phyloP scores from a whole-genome alignment of 2,113 vertebrate genomes.

The Dolichotis patagonum region DNA sequence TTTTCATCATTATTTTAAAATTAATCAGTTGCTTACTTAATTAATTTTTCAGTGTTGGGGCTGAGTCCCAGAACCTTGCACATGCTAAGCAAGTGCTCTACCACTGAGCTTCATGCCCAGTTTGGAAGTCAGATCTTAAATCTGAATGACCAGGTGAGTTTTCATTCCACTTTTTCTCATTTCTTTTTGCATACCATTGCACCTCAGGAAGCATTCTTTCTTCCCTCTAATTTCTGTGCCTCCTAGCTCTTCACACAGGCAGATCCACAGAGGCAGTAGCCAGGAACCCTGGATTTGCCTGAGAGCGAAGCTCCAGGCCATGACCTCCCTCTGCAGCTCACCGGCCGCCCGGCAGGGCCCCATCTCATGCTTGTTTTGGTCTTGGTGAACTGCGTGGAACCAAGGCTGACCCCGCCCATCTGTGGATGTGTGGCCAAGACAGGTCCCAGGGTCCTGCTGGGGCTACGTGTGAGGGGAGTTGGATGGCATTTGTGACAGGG shows the following conservation, averaged over 20 bases:
- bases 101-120: not conserved
- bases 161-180: not conserved
- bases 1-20: not conserved
- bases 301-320: not conserved
- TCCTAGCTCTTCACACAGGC: not conserved
- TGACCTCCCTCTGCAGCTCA: not conserved
- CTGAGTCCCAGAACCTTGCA: not conserved
- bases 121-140: not conserved
- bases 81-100: not conserved
- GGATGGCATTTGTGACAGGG: slow-evolving; percentile 81
- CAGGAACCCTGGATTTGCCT: not conserved
- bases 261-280: not conserved
- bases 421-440: slow-evolving; percentile 78
- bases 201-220: not conserved
- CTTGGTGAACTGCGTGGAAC: slow-evolving; percentile 6
- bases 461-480: slow-evolving; percentile 62
- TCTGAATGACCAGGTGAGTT: not conserved
- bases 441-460: slow-evolving; percentile 52
- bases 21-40: not conserved
- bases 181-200: not conserved
- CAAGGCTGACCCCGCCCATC: slow-evolving; percentile 66
- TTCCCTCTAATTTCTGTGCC: not conserved
- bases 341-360: not conserved
- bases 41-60: not conserved
- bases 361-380: slow-evolving; percentile 33